Conservation (phyloP, 2,113 vertebrate species). For the Pelecanus crispus region DNA sequence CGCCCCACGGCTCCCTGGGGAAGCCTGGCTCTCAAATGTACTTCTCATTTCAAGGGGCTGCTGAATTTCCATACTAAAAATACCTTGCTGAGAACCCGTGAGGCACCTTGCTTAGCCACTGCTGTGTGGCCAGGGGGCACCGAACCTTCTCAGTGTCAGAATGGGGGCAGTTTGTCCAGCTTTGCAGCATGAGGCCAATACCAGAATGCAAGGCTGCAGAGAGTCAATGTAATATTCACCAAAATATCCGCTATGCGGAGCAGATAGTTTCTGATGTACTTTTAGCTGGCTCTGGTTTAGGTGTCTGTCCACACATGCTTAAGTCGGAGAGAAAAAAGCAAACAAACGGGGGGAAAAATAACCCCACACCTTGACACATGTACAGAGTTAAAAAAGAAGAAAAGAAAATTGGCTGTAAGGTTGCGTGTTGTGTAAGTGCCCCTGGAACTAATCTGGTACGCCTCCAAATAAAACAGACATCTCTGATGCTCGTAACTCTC, state of each 20-base stretch:
- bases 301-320: neutral
- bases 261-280: neutral
- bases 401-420: neutral
- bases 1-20: fast-evolving
- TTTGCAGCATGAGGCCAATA: fast-evolving
- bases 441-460: constrained; percentile 12
- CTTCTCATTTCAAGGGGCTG: neutral
- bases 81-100: neutral
- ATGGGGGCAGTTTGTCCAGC: fast-evolving
- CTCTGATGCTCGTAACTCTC: neutral
- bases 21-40: neutral
- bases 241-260: neutral
- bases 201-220: fast-evolving
- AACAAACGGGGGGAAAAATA: neutral
- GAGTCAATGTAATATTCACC: neutral
- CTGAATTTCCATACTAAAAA: neutral
- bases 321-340: neutral
- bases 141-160: fast-evolving
- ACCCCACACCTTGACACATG: neutral
- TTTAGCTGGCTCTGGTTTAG: neutral
- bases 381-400: neutral
- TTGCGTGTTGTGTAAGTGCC: constrained; percentile 2
- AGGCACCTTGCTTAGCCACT: neutral
- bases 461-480: constrained; percentile 41
- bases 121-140: neutral